These are phyloP conservation scores for Anolis carolinensis DNA, from an alignment of 2,113 vertebrate species.

Conservation along the genomic window DNA sequence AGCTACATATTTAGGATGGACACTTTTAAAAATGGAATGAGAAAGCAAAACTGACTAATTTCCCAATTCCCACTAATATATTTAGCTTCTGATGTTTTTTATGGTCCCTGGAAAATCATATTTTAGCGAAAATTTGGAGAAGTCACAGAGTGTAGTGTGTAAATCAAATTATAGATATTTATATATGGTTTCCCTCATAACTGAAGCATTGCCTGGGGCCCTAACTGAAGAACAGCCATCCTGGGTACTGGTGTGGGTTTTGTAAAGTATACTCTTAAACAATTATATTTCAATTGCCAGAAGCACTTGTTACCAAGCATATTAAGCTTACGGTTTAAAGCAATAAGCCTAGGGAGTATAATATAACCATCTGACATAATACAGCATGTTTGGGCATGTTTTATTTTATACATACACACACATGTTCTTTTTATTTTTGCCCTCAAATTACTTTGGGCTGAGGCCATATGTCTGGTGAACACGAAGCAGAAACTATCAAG, in stretches of 20 bases:
- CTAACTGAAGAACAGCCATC: not conserved
- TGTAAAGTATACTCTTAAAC: not conserved
- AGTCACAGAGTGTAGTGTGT: not conserved
- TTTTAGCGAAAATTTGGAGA: not conserved
- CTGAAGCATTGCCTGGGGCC: not conserved
- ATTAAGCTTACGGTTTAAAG: conserved; percentile 10
- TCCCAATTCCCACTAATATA: not conserved
- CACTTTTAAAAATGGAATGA: too few relatives aligned
- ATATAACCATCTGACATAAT: not conserved
- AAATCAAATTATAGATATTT: not conserved
- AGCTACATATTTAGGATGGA: too few relatives aligned
- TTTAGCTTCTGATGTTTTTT: not conserved
- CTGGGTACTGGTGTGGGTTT: not conserved
- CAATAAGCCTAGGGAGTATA: not conserved
- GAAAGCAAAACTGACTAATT: too few relatives aligned
- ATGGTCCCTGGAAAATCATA: not conserved
- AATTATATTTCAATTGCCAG: too few relatives aligned
- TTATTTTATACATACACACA: conserved; percentile 26
- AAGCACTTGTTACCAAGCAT: not conserved
- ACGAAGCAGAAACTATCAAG: not conserved
- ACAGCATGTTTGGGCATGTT: conserved; percentile 33
- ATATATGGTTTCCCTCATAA: not conserved
- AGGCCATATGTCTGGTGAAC: too few relatives aligned
- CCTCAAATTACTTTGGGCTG: too few relatives aligned
- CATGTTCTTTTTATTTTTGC: conserved; percentile 15